Evolutionary conservation across 2,797 vertebrate species (phyloP).

Genomic region (Natrix natrix): DNA sequence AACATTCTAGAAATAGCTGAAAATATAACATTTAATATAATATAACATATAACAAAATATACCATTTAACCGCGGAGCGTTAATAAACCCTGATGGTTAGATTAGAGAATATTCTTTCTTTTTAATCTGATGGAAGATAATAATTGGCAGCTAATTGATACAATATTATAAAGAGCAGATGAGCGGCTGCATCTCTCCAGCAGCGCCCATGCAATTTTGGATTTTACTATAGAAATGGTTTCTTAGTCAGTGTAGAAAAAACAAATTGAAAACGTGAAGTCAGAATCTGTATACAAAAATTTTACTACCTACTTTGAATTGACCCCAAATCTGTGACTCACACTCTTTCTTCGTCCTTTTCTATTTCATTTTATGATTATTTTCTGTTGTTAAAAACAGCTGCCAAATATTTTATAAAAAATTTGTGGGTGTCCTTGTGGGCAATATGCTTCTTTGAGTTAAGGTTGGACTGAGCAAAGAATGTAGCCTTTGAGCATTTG

Average conservation of each 20-base stretch:
- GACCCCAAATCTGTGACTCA: background rate
- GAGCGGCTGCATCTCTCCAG: background rate
- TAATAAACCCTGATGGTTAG: slow-evolving; percentile 34
- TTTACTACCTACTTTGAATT: background rate
- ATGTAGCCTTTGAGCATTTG: background rate
- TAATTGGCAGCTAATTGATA: slow-evolving; percentile 49
- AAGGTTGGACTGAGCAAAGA: background rate
- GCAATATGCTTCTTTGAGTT: background rate
- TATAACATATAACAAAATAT: too few species aligned
- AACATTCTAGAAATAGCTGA: slow-evolving; percentile 48
- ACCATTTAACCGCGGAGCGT: slow-evolving; percentile 29
- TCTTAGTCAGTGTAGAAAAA: background rate
- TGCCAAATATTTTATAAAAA: background rate
- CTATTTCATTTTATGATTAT: background rate
- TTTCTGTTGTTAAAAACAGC: background rate
- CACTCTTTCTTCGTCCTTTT: background rate
- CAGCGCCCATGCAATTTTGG: background rate
- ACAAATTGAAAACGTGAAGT: background rate
- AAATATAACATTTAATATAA: background rate
- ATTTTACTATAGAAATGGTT: background rate
- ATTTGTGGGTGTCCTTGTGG: background rate
- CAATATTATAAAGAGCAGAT: slow-evolving; percentile 40
- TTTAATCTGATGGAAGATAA: slow-evolving; percentile 18
- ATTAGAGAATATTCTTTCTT: slow-evolving; percentile 46
- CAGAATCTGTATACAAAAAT: background rate